These are phyloP conservation scores for Silurus glanis DNA, from an alignment of 2,113 vertebrate genomes.

Conservation along the genomic window DNA sequence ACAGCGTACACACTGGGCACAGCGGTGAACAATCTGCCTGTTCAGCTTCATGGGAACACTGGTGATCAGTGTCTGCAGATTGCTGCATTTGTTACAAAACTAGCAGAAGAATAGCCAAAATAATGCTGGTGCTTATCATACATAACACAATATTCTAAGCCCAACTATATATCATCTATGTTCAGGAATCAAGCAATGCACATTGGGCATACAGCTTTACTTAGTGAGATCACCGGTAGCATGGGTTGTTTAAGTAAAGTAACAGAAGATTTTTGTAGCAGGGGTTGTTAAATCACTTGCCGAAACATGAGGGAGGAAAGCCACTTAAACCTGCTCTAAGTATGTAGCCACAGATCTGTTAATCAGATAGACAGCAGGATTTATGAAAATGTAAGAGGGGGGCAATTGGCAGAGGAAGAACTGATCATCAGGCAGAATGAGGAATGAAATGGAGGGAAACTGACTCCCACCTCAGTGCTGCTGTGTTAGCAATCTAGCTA, in stretches of 20 bases:
- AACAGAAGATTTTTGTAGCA: neutral
- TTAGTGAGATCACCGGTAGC: neutral
- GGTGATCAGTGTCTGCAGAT: neutral
- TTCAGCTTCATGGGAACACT: neutral
- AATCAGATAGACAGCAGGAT: neutral
- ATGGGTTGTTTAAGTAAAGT: too few relatives aligned
- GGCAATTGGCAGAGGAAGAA: neutral
- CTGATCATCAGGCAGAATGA: neutral
- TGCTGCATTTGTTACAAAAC: neutral
- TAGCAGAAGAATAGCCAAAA: neutral
- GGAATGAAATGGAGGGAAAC: conserved; percentile 1
- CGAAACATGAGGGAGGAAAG: neutral
- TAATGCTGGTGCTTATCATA: neutral
- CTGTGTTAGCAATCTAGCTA: neutral
- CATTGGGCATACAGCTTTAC: neutral
- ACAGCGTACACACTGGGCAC: neutral
- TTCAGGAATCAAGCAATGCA: neutral
- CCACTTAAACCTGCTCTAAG: neutral
- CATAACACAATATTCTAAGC: neutral
- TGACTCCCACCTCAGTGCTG: neutral
- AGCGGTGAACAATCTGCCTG: neutral
- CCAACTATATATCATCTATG: neutral
- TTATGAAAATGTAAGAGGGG: neutral
- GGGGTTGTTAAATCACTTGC: neutral
- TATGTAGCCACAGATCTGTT: neutral